Base-by-base conservation (phyloP, 1,140 invertebrate genomes). In the Lysiphlebus fabarum region DNA sequence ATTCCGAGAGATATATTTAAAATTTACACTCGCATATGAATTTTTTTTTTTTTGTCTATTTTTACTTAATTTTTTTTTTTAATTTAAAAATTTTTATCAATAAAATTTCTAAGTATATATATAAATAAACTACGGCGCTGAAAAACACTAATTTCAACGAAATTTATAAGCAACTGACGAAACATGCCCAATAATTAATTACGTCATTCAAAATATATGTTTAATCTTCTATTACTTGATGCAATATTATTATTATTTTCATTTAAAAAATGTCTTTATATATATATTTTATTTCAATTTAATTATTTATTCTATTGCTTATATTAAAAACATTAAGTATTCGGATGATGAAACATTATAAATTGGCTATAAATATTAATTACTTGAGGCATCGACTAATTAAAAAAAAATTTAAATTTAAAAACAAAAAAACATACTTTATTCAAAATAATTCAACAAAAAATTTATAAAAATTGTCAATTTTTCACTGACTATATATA, bases 161-260 rank as follows among this genome's bases (percentile, higher is more conserved):
- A 72, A 69, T 65, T 67, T 74, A 26, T 26, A 75, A 72, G 58
- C 73, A 74, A 75, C 67, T 74, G 70, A 72, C 69, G 69, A 68
- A 74, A 74, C 70, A 76, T 76, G 74, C 74, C 73, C 74, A 76
- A 75, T 71, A 76, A 74, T 72, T 66, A 67, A 70, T 67, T 70
- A 69, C 69, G 74, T 72, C 73, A 76, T 76, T 74, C 73, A 72
- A 61, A 61, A 64, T 62, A 62, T 59, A 48, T 44, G 51, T 65
- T 67, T 61, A 66, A 67, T 64, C 53, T 59, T 66, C 65, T 68
- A 68, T 66, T 63, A 67, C 59, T 68, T 65, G 61, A 67, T 65
- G 66, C 67, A 64, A 60, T 63, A 8, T 1, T 40, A 40, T 40
- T 5, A 8, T 40, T 67, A 64, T 66, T 59, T 59, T 59, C 4